A percentile compares a stretch with the other conserved stretches of the same genome.
Evolutionary conservation across 2,113 vertebrate species (phyloP).

Genomic region (Clarias macrocephalus): DNA sequence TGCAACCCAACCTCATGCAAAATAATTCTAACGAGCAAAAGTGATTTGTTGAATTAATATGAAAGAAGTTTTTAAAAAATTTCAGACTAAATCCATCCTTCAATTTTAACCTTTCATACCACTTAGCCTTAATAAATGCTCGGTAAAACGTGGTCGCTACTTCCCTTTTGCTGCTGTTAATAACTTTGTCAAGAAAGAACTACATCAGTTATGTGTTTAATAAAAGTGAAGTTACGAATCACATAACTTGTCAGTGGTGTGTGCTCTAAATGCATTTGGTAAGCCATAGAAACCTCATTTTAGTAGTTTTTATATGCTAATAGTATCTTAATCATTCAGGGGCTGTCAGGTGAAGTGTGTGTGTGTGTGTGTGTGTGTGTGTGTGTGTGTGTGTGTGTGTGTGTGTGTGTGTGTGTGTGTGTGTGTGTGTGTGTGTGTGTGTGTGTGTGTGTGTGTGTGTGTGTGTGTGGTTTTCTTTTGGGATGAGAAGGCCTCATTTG

Average conservation of each 20-base stretch:
- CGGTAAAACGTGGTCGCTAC: neutral
- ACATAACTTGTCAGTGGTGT: neutral
- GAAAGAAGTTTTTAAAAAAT: neutral
- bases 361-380: neutral
- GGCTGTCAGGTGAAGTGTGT: slow-evolving; percentile 3
- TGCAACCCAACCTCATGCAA: slow-evolving; percentile 30
- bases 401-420: neutral
- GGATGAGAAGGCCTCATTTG: neutral
- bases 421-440: too few species aligned
- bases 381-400: too few species aligned
- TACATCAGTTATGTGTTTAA: too few species aligned
- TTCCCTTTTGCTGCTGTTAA: neutral
- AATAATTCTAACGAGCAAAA: slow-evolving; percentile 25
- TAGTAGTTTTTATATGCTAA: neutral
- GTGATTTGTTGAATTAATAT: slow-evolving; percentile 27
- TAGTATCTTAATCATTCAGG: slow-evolving; percentile 7
- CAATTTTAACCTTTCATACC: neutral
- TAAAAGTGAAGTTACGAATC: neutral
- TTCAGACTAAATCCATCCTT: neutral
- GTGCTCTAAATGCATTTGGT: neutral
- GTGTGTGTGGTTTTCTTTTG: neutral
- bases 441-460: neutral
- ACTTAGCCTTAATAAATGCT: neutral
- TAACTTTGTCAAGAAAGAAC: neutral
- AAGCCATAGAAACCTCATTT: neutral